A percentile compares a stretch with the other conserved stretches of the same genome.
Evolutionary conservation across 2,797 vertebrate species (phyloP).

Genomic region (Mastacembelus armatus): DNA sequence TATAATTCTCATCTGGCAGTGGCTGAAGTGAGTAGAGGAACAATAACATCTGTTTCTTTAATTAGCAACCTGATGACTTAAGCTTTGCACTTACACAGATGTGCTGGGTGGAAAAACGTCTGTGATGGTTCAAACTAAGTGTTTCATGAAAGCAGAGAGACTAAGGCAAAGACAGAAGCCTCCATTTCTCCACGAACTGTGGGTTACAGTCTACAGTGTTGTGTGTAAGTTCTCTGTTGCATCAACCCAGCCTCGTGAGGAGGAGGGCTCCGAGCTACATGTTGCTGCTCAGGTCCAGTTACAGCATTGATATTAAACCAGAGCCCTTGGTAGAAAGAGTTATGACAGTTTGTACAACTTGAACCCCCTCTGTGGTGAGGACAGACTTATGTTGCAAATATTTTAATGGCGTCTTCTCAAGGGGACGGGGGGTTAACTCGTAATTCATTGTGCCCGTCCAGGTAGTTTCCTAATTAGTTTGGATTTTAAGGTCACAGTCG

Average conservation of each 20-base stretch:
- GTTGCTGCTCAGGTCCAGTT: constrained; percentile 61
- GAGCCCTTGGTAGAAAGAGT: constrained; percentile 60
- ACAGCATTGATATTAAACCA: constrained; percentile 47
- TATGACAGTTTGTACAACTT: constrained; percentile 14
- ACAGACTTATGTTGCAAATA: constrained; percentile 13
- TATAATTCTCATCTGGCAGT: no score
- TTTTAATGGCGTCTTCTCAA: not conserved
- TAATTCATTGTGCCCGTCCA: constrained; percentile 2
- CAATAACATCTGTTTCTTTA: no score
- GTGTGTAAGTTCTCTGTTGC: constrained; percentile 49
- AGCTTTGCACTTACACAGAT: no score
- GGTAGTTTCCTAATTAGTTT: not conserved
- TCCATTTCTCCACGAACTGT: constrained; percentile 15
- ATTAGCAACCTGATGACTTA: no score
- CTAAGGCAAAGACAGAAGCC: constrained; percentile 20
- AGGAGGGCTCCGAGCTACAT: constrained; percentile 62
- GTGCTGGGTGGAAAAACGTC: no score
- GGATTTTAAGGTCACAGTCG: not conserved
- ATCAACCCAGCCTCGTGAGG: constrained; percentile 14
- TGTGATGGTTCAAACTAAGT: not conserved
- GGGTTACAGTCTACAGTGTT: constrained; percentile 61
- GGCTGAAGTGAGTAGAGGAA: no score
- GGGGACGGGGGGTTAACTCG: not conserved
- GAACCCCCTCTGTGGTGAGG: constrained; percentile 12
- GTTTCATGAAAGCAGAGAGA: not conserved